A percentile compares a stretch with the other conserved stretches of the same genome.
phyloP scores from a whole-genome alignment of 2,113 vertebrate species.

The Kryptolebias marmoratus region DNA sequence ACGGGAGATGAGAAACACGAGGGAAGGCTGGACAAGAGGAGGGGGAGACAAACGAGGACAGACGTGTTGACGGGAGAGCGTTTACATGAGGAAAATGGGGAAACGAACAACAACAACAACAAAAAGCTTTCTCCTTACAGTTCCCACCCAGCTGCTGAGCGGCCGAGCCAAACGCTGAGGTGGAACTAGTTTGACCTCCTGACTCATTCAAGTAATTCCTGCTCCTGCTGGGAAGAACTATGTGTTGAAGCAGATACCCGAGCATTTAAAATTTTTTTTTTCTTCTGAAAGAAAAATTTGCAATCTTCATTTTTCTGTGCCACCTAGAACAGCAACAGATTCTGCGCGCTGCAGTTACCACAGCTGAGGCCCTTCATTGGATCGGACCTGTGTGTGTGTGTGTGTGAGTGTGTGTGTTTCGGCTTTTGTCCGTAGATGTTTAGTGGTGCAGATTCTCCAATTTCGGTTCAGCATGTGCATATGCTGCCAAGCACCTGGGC shows the following conservation, averaged over 20 bases:
- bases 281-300: conserved; percentile 26
- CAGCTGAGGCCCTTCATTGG: conserved; percentile 54
- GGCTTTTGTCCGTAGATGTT: not conserved
- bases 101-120: not conserved
- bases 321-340: conserved; percentile 30
- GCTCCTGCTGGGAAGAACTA: conserved; percentile 29
- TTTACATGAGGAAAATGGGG: not conserved
- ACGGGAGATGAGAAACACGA: conserved; percentile 26
- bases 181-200: conserved; percentile 19
- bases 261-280: not conserved
- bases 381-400: conserved; percentile 54
- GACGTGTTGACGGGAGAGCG: not conserved
- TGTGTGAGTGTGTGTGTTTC: conserved; percentile 27
- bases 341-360: conserved; percentile 47
- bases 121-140: conserved; percentile 5
- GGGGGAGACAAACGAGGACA: not conserved
- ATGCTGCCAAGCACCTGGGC: conserved; percentile 56
- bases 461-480: conserved; percentile 15
- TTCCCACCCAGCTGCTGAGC: conserved; percentile 17
- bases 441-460: not conserved
- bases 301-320: conserved; percentile 39
- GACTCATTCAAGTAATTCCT: conserved; percentile 16
- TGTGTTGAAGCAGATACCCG: conserved; percentile 4
- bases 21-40: conserved; percentile 12
- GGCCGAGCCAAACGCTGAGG: conserved; percentile 31